phyloP scores from a whole-genome alignment of 2,888 invertebrate species.

The Microchrysa polita region DNA sequence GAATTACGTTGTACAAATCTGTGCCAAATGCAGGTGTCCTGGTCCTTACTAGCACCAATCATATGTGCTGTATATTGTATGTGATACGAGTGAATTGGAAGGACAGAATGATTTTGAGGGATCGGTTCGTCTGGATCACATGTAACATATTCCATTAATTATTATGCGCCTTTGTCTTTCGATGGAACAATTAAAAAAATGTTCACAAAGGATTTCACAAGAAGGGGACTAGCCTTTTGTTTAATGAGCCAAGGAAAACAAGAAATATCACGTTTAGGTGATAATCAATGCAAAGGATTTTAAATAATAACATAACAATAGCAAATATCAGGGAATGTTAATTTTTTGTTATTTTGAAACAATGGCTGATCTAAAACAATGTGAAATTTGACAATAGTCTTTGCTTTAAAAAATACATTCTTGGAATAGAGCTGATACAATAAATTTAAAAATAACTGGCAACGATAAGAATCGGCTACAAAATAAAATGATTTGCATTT shows the following conservation, averaged over 20 bases:
- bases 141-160: background rate
- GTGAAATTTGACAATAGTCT: too few relatives aligned
- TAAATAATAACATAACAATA: too few relatives aligned
- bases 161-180: background rate
- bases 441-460: too few relatives aligned
- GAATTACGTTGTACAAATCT: constrained; percentile 24
- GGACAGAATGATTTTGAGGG: background rate
- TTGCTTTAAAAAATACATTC: too few relatives aligned
- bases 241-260: background rate
- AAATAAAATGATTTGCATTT: too few relatives aligned
- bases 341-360: too few relatives aligned
- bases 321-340: too few relatives aligned
- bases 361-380: too few relatives aligned
- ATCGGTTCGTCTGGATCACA: background rate
- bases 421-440: too few relatives aligned
- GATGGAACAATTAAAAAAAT: background rate
- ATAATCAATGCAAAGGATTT: too few relatives aligned
- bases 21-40: constrained; percentile 42
- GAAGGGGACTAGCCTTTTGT: too few relatives aligned
- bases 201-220: background rate
- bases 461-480: too few relatives aligned
- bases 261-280: background rate
- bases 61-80: constrained; percentile 17
- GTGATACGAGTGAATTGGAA: background rate
- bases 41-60: background rate